Conservation (phyloP, 1,140 invertebrate species). For the Aphaenogaster floridana region DNA sequence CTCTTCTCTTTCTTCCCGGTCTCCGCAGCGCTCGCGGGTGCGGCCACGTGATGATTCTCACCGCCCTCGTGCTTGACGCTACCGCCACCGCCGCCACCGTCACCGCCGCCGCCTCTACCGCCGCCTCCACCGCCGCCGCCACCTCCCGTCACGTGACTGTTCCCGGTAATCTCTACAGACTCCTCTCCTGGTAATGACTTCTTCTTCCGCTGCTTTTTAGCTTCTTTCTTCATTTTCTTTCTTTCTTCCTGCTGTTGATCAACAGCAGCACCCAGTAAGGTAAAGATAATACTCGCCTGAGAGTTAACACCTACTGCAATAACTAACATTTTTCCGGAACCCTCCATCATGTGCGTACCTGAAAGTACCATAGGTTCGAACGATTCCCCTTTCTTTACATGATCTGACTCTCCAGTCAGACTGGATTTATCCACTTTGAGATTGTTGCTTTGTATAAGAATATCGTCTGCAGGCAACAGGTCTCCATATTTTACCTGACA, state of each 20-base stretch:
- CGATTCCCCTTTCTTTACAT: slow-evolving; percentile 98
- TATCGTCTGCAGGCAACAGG: slow-evolving; percentile 98
- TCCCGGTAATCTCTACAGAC: slow-evolving; percentile 89
- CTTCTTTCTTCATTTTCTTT: slow-evolving; percentile 98
- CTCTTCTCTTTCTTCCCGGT: slow-evolving; percentile 97
- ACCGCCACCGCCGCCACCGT: slow-evolving; percentile 73
- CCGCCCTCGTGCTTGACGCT: slow-evolving; percentile 86
- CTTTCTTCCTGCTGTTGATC: slow-evolving; percentile 97
- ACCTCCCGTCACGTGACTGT: slow-evolving; percentile 87
- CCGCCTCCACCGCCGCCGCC: slow-evolving; percentile 75
- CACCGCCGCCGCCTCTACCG: slow-evolving; percentile 77
- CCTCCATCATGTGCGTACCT: slow-evolving; percentile 99
- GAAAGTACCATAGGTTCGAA: slow-evolving; percentile 99
- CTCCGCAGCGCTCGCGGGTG: slow-evolving; percentile 78
- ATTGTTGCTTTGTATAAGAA: slow-evolving; percentile 99
- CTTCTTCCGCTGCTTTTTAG: no score
- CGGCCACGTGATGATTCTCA: slow-evolving; percentile 87
- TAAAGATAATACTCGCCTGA: slow-evolving; percentile 99
- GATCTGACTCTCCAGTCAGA: slow-evolving; percentile 99
- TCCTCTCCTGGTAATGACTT: no score
- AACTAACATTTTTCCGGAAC: slow-evolving; percentile 99
- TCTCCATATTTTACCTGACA: slow-evolving; percentile 98
- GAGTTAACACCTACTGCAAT: slow-evolving; percentile 99
- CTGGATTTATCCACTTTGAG: slow-evolving; percentile 99
- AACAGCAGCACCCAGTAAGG: slow-evolving; percentile 97